Percentiles rank a stretch among this genome's conserved stretches.
phyloP scores from a whole-genome alignment of 2,888 invertebrate species.

The Sussaba pulchella region DNA sequence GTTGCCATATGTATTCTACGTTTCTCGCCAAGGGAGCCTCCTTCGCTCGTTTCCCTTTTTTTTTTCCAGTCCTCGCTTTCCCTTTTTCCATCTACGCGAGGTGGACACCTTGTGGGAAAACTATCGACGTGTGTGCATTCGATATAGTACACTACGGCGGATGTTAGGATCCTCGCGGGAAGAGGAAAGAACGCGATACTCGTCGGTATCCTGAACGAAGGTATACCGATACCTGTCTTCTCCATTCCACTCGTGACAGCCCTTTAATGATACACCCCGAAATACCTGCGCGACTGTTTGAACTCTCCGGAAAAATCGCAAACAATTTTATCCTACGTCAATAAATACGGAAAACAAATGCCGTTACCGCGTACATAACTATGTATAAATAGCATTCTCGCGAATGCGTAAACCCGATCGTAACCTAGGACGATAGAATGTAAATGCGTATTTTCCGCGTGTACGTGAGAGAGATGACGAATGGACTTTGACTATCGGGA shows the following conservation, averaged over 20 bases:
- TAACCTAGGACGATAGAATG: constrained; percentile 17
- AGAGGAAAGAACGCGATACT: constrained; percentile 24
- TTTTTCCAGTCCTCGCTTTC: no score
- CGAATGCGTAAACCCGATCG: constrained; percentile 48
- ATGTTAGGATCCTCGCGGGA: constrained; percentile 25
- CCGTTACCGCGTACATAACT: constrained; percentile 7
- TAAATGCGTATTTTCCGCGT: constrained; percentile 36
- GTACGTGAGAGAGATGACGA: constrained; percentile 61
- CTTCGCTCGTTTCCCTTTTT: constrained; percentile 55
- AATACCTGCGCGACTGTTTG: neutral
- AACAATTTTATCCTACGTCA: neutral
- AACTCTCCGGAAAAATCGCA: neutral
- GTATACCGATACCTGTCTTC: constrained; percentile 53
- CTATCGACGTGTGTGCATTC: constrained; percentile 41
- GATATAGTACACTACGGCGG: constrained; percentile 52
- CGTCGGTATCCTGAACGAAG: constrained; percentile 61
- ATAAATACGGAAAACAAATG: constrained; percentile 16
- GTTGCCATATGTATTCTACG: constrained; percentile 76
- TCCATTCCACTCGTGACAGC: neutral
- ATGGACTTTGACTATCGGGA: constrained; percentile 54
- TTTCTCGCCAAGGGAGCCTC: constrained; percentile 37
- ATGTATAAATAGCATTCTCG: constrained; percentile 2
- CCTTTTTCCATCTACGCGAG: constrained; percentile 69
- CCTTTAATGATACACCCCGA: neutral
- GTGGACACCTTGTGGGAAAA: constrained; percentile 81